Conservation (phyloP, 2,113 vertebrate species). For the Isurus oxyrinchus region DNA sequence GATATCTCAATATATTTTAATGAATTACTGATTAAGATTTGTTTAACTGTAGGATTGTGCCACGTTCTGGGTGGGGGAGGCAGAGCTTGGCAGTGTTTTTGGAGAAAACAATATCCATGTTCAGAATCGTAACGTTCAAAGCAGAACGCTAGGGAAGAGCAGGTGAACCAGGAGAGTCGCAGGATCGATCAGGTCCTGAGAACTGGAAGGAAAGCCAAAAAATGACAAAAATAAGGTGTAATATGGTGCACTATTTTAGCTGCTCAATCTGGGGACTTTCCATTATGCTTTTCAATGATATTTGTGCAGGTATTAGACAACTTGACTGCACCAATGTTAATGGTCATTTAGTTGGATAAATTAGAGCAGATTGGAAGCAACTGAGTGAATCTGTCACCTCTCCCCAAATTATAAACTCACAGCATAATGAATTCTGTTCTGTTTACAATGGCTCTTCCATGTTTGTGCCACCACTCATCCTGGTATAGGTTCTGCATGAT, state of each 20-base stretch:
- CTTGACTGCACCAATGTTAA: background rate
- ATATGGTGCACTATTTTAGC: background rate
- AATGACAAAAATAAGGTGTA: background rate
- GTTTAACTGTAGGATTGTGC: background rate
- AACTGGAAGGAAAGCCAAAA: background rate
- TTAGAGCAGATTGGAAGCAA: no score
- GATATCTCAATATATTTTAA: background rate
- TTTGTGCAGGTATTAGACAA: background rate
- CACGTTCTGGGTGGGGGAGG: background rate
- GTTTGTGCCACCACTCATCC: no score
- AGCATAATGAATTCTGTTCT: no score
- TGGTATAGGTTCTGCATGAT: no score
- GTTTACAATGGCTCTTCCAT: no score
- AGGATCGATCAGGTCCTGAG: background rate
- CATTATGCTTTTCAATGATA: background rate
- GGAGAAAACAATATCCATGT: background rate
- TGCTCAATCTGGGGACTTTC: background rate
- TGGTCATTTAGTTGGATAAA: background rate
- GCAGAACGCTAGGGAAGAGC: background rate
- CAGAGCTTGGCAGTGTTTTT: background rate
- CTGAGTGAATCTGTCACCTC: no score
- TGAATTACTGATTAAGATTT: background rate
- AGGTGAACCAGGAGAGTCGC: background rate
- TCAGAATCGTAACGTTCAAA: background rate
- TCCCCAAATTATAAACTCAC: no score